These are phyloP conservation scores for Pseudomugil tenellus DNA, from an alignment of 2,797 vertebrate genomes.

Conservation along the genomic window DNA sequence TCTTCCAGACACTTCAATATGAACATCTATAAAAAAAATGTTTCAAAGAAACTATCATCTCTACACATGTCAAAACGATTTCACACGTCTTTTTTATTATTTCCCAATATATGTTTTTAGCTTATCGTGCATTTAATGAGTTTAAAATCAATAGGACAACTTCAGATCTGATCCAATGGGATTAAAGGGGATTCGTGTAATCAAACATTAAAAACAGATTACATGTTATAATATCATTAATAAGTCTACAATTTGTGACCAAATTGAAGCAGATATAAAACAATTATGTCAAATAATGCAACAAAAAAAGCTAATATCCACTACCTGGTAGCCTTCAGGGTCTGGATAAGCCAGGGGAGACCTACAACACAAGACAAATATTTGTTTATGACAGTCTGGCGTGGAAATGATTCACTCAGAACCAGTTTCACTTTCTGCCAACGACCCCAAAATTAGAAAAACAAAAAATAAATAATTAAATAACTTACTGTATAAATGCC, in stretches of 20 bases:
- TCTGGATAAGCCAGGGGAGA: constrained; percentile 89
- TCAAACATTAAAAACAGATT: background rate
- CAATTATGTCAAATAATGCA: background rate
- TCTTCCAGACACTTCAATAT: background rate
- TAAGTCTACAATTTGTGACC: background rate
- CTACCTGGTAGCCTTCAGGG: constrained; percentile 91
- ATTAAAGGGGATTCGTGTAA: background rate
- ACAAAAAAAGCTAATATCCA: constrained; percentile 3
- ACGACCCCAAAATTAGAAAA: background rate
- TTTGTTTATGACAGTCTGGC: background rate
- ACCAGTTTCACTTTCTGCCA: constrained; percentile 35
- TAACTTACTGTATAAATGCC: constrained; percentile 92
- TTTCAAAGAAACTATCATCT: background rate
- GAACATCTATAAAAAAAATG: background rate
- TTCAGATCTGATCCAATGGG: background rate
- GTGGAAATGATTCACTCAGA: background rate
- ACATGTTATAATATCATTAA: background rate
- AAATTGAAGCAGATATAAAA: background rate
- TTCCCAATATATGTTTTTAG: background rate
- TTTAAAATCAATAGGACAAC: background rate
- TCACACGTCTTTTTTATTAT: background rate
- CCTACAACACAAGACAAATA: constrained; percentile 73
- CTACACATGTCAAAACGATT: background rate
- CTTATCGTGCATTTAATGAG: background rate
- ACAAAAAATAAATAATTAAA: background rate